A percentile compares a stretch with the other conserved stretches of the same genome.
phyloP scores from a whole-genome alignment of 2,888 invertebrate species.

The Hetaerina titia region DNA sequence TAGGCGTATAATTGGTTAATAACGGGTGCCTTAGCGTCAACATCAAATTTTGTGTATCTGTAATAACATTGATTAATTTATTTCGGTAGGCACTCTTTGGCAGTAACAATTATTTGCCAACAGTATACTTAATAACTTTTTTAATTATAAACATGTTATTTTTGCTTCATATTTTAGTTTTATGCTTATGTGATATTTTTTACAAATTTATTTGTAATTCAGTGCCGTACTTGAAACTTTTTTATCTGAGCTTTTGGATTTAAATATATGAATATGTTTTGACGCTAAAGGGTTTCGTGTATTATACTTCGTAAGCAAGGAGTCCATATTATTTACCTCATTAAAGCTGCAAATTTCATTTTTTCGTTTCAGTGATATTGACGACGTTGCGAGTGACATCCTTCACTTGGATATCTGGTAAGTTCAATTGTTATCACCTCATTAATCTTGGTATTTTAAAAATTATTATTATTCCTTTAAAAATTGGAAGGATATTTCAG shows the following conservation, averaged over 20 bases:
- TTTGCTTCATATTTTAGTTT: too few relatives aligned
- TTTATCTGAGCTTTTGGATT: neutral
- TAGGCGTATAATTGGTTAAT: too few relatives aligned
- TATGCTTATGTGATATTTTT: too few relatives aligned
- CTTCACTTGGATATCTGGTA: constrained; percentile 92
- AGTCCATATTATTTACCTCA: neutral
- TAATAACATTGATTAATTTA: neutral
- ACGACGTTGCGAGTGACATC: constrained; percentile 91
- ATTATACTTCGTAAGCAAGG: neutral
- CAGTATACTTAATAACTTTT: too few relatives aligned
- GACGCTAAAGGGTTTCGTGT: neutral
- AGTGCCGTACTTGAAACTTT: too few relatives aligned
- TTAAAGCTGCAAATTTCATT: constrained; percentile 61
- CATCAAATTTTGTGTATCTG: too few relatives aligned
- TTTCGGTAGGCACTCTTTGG: neutral
- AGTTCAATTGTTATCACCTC: constrained; percentile 72
- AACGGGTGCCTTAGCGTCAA: too few relatives aligned
- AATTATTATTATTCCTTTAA: neutral
- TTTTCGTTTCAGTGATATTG: constrained; percentile 86
- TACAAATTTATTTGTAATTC: too few relatives aligned
- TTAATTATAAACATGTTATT: too few relatives aligned
- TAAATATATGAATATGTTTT: neutral
- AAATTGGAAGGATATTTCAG: neutral
- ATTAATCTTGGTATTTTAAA: neutral
- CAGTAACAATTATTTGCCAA: too few relatives aligned